phyloP scores from a whole-genome alignment of 2,113 vertebrate genomes.

The Prietella phreatophila region DNA sequence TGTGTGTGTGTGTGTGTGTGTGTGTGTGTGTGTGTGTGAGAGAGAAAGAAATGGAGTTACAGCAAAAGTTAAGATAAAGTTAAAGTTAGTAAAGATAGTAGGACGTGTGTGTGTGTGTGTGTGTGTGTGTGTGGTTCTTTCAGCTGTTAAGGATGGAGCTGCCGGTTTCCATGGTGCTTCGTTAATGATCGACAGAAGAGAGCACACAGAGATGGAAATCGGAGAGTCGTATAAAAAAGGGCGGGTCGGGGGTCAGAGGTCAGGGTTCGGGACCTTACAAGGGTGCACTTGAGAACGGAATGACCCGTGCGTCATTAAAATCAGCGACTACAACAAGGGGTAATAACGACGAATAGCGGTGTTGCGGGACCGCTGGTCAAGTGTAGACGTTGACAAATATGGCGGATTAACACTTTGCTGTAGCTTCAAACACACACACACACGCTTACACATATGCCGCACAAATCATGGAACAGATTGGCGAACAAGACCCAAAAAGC shows the following conservation, averaged over 20 bases:
- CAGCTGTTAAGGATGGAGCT: slow-evolving; percentile 6
- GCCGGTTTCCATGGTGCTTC: slow-evolving; percentile 37
- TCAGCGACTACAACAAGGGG: not conserved
- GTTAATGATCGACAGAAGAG: slow-evolving; percentile 48
- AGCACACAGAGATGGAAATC: slow-evolving; percentile 19
- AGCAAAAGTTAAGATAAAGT: not conserved
- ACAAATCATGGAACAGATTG: slow-evolving; percentile 47
- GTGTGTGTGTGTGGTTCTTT: slow-evolving; percentile 1
- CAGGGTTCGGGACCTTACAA: slow-evolving; percentile 27
- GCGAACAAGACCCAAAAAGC: slow-evolving; percentile 42
- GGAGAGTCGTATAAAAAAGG: slow-evolving; percentile 30
- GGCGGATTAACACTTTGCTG: not conserved
- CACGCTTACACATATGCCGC: slow-evolving; percentile 3
- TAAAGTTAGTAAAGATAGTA: not conserved
- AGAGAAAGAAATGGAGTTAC: not conserved
- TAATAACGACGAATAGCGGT: not conserved
- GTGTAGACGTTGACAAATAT: not conserved
- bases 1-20: not conserved
- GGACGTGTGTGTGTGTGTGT: not conserved
- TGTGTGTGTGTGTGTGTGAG: not conserved
- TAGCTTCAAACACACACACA: slow-evolving; percentile 11
- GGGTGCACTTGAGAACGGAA: not conserved
- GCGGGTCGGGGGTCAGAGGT: not conserved
- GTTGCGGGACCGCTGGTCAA: not conserved
- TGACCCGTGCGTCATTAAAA: not conserved